phyloP scores from a whole-genome alignment of 2,888 invertebrate species.

The Meghimatium bilineatum region DNA sequence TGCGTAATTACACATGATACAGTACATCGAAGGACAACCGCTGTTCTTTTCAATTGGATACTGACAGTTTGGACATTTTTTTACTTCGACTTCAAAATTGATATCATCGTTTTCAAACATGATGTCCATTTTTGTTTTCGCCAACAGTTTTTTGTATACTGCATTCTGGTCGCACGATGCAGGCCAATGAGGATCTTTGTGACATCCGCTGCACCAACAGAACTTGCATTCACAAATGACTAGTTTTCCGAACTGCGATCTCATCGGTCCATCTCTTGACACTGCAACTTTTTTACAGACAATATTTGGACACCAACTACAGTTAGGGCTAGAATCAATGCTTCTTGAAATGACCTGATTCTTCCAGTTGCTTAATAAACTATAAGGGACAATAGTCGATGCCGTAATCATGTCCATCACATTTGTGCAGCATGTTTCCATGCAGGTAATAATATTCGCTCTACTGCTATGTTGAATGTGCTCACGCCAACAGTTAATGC shows the following conservation, averaged over 20 bases:
- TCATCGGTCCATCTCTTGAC: background rate
- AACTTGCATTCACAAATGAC: constrained; percentile 55
- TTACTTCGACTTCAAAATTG: constrained; percentile 48
- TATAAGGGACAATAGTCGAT: background rate
- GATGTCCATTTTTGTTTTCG: constrained; percentile 41
- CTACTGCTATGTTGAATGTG: constrained; percentile 2
- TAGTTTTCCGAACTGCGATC: constrained; percentile 33
- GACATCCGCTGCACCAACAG: constrained; percentile 58
- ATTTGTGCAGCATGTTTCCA: constrained; percentile 5
- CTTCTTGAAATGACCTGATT: background rate
- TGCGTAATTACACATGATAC: constrained; percentile 48
- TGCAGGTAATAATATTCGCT: constrained; percentile 2
- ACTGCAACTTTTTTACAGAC: constrained; percentile 30
- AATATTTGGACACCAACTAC: constrained; percentile 33
- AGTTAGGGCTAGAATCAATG: constrained; percentile 23
- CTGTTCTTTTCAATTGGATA: constrained; percentile 59
- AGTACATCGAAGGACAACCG: constrained; percentile 58
- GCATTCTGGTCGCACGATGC: constrained; percentile 54
- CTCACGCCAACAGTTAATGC: constrained; percentile 25
- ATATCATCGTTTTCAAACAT: background rate
- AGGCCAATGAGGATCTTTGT: constrained; percentile 61
- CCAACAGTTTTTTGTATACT: constrained; percentile 50
- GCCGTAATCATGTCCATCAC: constrained; percentile 12
- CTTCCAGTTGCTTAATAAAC: background rate
- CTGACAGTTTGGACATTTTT: constrained; percentile 57